Percentiles rank a stretch among this genome's conserved stretches.
Conservation (phyloP, 1,140 invertebrate genomes). For the Drosophila suzukii region DNA sequence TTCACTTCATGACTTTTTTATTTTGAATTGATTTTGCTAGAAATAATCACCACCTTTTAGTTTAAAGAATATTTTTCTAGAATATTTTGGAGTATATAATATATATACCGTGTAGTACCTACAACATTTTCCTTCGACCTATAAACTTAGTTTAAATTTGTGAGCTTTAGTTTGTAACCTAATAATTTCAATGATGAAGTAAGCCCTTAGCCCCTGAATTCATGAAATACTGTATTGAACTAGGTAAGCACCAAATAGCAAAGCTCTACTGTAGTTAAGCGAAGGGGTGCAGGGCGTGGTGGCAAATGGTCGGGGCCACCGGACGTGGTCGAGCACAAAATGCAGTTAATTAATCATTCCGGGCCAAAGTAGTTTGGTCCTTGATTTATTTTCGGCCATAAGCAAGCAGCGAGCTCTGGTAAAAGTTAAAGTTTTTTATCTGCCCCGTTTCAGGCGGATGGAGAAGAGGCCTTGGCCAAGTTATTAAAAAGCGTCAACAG, state of each 20-base stretch:
- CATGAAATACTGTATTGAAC: too few relatives aligned
- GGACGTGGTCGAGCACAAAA: slow-evolving; percentile 64
- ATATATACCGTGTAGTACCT: too few relatives aligned
- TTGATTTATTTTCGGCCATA: slow-evolving; percentile 77
- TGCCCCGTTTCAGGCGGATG: slow-evolving; percentile 29
- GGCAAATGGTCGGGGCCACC: slow-evolving; percentile 6
- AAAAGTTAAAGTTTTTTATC: slow-evolving; percentile 71
- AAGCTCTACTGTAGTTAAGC: not conserved
- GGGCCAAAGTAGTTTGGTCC: slow-evolving; percentile 69
- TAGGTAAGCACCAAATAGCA: not conserved
- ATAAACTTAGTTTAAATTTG: too few relatives aligned
- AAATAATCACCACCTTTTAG: too few relatives aligned
- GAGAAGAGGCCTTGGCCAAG: slow-evolving; percentile 33
- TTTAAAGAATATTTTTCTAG: too few relatives aligned
- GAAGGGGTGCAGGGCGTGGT: not conserved
- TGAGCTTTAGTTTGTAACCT: too few relatives aligned
- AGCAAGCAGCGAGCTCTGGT: slow-evolving; percentile 44
- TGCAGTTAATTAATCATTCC: slow-evolving; percentile 81
- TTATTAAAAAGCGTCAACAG: slow-evolving; percentile 62
- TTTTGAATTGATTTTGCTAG: too few relatives aligned
- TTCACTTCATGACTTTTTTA: too few relatives aligned
- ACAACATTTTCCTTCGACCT: too few relatives aligned
- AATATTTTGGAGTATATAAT: too few relatives aligned
- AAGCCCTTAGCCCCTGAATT: too few relatives aligned
- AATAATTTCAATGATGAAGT: too few relatives aligned